Evolutionary conservation across 2,888 invertebrate genomes (phyloP).

Genomic region (Byasa hedistus): DNA sequence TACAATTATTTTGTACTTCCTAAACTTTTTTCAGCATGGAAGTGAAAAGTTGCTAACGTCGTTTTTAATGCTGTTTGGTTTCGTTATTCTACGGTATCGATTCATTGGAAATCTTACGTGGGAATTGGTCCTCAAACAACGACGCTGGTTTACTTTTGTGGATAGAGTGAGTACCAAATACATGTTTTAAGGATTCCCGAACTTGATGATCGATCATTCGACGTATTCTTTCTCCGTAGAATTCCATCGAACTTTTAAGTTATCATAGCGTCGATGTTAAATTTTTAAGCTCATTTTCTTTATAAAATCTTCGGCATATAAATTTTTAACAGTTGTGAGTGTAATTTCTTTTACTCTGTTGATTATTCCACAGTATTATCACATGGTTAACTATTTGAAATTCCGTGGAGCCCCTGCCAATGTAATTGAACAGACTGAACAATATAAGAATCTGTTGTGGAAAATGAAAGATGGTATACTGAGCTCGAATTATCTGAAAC

Average conservation of each 20-base stretch:
- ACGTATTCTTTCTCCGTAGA: no score
- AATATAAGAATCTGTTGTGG: constrained; percentile 65
- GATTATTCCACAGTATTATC: constrained; percentile 54
- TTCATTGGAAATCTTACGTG: constrained; percentile 65
- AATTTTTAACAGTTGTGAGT: neutral
- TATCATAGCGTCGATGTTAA: no score
- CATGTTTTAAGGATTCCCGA: neutral
- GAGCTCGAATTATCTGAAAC: constrained; percentile 50
- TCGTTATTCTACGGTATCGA: constrained; percentile 54
- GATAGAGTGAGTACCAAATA: constrained; percentile 50
- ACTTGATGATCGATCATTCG: neutral
- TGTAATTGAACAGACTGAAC: constrained; percentile 56
- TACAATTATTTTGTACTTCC: neutral
- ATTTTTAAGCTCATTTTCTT: no score
- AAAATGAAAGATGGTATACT: constrained; percentile 67
- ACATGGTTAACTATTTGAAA: constrained; percentile 61
- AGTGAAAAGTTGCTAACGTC: constrained; percentile 60
- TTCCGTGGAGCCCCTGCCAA: constrained; percentile 52
- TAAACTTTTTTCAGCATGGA: constrained; percentile 40
- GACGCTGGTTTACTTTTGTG: constrained; percentile 55
- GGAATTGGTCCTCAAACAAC: constrained; percentile 56
- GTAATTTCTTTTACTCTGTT: neutral
- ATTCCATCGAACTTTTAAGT: no score
- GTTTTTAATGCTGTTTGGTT: constrained; percentile 57
- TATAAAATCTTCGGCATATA: no score